Evolutionary conservation across 2,888 invertebrate species (phyloP).

Genomic region (Diogma glabrata): DNA sequence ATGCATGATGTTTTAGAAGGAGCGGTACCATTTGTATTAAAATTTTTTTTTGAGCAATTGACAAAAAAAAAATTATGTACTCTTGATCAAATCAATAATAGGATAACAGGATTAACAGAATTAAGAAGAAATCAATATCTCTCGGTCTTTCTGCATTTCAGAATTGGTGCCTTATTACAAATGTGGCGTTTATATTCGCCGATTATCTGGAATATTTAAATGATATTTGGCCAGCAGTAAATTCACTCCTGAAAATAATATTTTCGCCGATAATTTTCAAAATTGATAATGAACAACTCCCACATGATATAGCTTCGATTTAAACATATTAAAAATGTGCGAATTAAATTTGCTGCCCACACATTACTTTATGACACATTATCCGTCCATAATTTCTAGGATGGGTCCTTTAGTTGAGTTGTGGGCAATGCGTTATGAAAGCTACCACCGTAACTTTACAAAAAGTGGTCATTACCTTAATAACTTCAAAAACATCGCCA

Average conservation of each 20-base stretch:
- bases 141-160: slow-evolving; percentile 6
- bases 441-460: slow-evolving; percentile 1
- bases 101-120: neutral
- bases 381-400: neutral
- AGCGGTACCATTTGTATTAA: slow-evolving; percentile 9
- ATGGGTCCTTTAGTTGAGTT: neutral
- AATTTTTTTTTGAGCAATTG: neutral
- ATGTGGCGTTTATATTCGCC: slow-evolving; percentile 3
- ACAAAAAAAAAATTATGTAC: neutral
- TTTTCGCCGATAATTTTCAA: neutral
- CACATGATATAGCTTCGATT: neutral
- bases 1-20: slow-evolving; percentile 11
- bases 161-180: slow-evolving; percentile 2
- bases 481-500: slow-evolving; percentile 7
- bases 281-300: neutral
- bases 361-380: slow-evolving; percentile 9
- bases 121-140: slow-evolving; percentile 1
- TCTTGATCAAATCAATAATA: neutral
- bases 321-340: neutral
- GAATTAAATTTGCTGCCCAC: neutral
- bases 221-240: neutral
- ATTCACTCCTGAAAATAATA: neutral
- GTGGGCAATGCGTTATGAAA: slow-evolving; percentile 9
- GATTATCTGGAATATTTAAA: neutral
- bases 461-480: neutral